These are phyloP conservation scores for Drosophila cognata DNA, from an alignment of 2,888 invertebrate genomes.

Conservation along the genomic window DNA sequence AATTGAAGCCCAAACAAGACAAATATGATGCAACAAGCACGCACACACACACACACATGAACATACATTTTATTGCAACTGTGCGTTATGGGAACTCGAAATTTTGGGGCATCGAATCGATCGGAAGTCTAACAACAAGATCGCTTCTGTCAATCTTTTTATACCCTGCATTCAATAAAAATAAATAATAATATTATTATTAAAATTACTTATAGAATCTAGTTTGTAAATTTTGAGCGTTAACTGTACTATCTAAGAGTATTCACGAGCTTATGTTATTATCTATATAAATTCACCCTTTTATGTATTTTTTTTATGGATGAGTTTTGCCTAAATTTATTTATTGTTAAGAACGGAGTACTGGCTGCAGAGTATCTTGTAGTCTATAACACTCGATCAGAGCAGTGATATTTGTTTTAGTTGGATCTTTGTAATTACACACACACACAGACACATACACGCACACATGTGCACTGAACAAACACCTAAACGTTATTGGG, in stretches of 20 bases:
- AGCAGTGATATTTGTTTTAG: conserved; percentile 4
- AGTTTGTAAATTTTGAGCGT: background rate
- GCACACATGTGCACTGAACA: conserved; percentile 10
- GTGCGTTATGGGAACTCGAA: conserved; percentile 16
- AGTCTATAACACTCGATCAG: background rate
- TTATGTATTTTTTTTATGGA: background rate
- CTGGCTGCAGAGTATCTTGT: background rate
- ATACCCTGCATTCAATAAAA: conserved; percentile 4
- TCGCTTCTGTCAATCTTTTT: background rate
- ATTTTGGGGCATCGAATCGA: conserved; percentile 12
- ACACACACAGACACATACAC: conserved; percentile 3
- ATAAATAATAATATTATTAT: background rate
- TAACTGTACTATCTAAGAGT: background rate
- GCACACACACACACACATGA: background rate
- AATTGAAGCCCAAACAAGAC: conserved; percentile 17
- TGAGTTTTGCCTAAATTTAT: background rate
- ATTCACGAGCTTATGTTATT: background rate
- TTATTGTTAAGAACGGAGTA: background rate
- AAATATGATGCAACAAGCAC: conserved; percentile 28
- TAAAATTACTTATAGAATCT: background rate
- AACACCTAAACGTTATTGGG: conserved; percentile 32
- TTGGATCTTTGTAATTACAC: conserved; percentile 31
- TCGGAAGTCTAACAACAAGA: conserved; percentile 16
- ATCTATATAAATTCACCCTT: background rate
- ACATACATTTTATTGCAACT: conserved; percentile 23